Evolutionary conservation across 1,140 invertebrate genomes (phyloP).

Genomic region (Araneus ventricosus): DNA sequence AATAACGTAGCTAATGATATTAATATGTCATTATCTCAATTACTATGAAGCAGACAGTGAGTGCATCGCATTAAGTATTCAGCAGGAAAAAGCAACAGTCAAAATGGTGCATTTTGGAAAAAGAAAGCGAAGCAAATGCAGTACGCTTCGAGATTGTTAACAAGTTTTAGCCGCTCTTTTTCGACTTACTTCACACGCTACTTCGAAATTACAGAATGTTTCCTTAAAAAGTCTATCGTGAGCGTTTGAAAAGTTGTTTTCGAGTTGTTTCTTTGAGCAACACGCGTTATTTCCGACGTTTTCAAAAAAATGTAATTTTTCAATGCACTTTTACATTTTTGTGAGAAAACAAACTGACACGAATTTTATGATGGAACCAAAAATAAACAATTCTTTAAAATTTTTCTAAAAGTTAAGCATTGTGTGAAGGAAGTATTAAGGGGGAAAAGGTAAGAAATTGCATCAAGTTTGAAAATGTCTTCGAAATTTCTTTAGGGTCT

Average conservation of each 20-base stretch:
- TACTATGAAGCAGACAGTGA: neutral
- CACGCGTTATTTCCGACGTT: neutral
- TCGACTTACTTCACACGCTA: constrained; percentile 6
- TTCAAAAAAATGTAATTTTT: neutral
- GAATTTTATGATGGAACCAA: neutral
- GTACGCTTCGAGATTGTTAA: neutral
- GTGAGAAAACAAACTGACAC: neutral
- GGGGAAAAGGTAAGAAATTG: neutral
- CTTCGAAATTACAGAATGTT: constrained; percentile 5
- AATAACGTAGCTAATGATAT: neutral
- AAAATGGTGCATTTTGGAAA: neutral
- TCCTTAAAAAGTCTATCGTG: neutral
- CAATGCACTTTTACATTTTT: neutral
- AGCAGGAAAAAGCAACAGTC: neutral
- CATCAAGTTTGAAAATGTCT: neutral
- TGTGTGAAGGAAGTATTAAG: neutral
- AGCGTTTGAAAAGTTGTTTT: neutral
- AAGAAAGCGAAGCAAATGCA: neutral
- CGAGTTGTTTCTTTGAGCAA: neutral
- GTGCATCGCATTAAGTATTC: neutral
- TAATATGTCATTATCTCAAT: neutral
- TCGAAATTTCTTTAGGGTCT: neutral
- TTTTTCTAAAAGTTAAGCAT: neutral
- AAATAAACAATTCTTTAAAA: neutral
- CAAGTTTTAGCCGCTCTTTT: neutral